Conservation (phyloP, 2,113 vertebrate genomes). For the Okapia johnstoni region DNA sequence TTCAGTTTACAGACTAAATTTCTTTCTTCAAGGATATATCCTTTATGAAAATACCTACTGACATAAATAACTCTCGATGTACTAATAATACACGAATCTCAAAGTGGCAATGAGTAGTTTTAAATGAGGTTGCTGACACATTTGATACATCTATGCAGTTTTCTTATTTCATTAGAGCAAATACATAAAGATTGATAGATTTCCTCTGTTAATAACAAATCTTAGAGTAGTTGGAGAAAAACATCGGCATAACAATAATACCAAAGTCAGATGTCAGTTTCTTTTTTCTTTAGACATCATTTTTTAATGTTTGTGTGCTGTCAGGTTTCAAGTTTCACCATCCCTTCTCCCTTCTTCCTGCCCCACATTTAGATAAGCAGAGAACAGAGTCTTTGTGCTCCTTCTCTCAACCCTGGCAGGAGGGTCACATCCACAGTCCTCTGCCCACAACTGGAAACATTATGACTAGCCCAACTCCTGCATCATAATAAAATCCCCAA, state of each 20-base stretch:
- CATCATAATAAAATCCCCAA: background rate
- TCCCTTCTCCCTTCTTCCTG: background rate
- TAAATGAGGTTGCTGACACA: background rate
- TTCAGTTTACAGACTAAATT: background rate
- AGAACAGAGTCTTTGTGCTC: background rate
- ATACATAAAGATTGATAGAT: background rate
- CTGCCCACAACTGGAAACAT: background rate
- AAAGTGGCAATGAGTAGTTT: background rate
- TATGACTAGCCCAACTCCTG: background rate
- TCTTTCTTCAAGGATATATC: background rate
- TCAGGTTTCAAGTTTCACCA: background rate
- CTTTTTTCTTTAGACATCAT: background rate
- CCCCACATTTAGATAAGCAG: no score
- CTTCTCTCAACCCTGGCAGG: background rate
- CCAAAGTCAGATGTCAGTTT: background rate
- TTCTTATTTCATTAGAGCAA: slow-evolving; percentile 1
- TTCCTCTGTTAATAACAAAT: background rate
- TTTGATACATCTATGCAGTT: background rate
- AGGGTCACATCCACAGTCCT: background rate
- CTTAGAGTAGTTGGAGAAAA: background rate
- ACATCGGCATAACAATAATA: background rate
- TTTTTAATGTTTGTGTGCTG: background rate
- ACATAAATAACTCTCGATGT: background rate
- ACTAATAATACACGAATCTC: background rate
- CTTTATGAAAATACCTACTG: background rate